A percentile compares a stretch with the other conserved stretches of the same genome.
Conservation (phyloP, 2,888 invertebrate species). For the Vandiemenella viatica region DNA sequence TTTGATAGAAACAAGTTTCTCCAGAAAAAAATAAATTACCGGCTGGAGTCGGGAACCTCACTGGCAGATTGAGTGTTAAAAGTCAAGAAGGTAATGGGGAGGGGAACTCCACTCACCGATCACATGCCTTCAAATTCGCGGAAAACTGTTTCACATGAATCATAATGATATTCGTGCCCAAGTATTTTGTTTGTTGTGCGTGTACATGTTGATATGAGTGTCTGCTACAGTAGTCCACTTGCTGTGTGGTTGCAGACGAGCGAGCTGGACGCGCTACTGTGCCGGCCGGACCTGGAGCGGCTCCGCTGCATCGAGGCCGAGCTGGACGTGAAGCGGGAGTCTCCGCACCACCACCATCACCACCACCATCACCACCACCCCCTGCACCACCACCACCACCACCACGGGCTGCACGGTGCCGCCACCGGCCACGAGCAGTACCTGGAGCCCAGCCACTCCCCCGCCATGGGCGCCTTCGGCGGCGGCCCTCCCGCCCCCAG, state of each 20-base stretch:
- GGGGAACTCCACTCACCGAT: too few relatives aligned
- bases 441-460: constrained; percentile 27
- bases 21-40: too few relatives aligned
- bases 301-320: constrained; percentile 44
- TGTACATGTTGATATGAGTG: too few relatives aligned
- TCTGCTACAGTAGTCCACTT: not conserved
- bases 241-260: constrained; percentile 42
- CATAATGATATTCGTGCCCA: too few relatives aligned
- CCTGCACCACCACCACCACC: constrained; percentile 31
- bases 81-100: too few relatives aligned
- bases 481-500: constrained; percentile 34
- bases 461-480: not conserved
- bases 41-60: too few relatives aligned
- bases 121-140: too few relatives aligned
- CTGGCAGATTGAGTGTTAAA: too few relatives aligned
- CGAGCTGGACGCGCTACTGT: constrained; percentile 65
- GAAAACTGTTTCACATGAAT: too few relatives aligned
- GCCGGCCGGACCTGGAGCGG: constrained; percentile 57
- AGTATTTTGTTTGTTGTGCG: too few relatives aligned
- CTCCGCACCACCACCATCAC: constrained; percentile 62
- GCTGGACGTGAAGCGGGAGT: constrained; percentile 34
- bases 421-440: constrained; percentile 13
- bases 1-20: too few relatives aligned
- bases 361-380: constrained; percentile 46
- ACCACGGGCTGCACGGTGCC: constrained; percentile 13